phyloP scores from a whole-genome alignment of 2,888 invertebrate genomes.

The Microctonus hyperodae region DNA sequence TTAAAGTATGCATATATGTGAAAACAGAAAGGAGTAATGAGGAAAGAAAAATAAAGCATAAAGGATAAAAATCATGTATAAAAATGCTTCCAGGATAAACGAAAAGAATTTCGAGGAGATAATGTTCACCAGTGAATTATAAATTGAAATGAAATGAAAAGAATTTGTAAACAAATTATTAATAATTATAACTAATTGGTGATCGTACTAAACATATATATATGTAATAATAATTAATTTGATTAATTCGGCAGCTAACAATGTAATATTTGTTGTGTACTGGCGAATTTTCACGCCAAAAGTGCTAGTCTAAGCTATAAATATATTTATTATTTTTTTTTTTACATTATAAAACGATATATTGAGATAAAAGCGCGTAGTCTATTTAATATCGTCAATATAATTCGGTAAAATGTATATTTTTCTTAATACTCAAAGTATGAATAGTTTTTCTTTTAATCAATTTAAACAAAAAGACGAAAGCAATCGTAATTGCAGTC shows the following conservation, averaged over 20 bases:
- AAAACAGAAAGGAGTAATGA: constrained; percentile 42
- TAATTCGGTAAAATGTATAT: constrained; percentile 8
- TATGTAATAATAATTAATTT: constrained; percentile 54
- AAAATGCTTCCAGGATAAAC: constrained; percentile 56
- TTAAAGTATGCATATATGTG: neutral
- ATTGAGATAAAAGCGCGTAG: constrained; percentile 36
- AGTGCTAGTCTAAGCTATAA: constrained; percentile 62
- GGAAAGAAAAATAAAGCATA: neutral
- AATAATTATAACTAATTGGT: constrained; percentile 51
- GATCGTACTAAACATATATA: constrained; percentile 45
- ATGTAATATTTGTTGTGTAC: constrained; percentile 42
- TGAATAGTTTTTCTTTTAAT: constrained; percentile 7
- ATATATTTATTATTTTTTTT: constrained; percentile 56
- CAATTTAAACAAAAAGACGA: neutral
- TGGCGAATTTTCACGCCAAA: constrained; percentile 47
- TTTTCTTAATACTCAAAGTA: constrained; percentile 19
- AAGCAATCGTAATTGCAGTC: neutral
- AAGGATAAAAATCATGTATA: constrained; percentile 33
- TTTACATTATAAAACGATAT: constrained; percentile 46
- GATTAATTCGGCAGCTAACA: constrained; percentile 58
- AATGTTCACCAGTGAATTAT: constrained; percentile 34
- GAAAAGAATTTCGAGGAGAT: constrained; percentile 30
- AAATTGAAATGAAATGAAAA: constrained; percentile 17
- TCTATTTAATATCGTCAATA: constrained; percentile 6
- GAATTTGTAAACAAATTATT: constrained; percentile 32